Percentiles rank a stretch among this genome's conserved stretches.
Evolutionary conservation across 2,888 invertebrate species (phyloP).

Genomic region (Apeira syringaria): DNA sequence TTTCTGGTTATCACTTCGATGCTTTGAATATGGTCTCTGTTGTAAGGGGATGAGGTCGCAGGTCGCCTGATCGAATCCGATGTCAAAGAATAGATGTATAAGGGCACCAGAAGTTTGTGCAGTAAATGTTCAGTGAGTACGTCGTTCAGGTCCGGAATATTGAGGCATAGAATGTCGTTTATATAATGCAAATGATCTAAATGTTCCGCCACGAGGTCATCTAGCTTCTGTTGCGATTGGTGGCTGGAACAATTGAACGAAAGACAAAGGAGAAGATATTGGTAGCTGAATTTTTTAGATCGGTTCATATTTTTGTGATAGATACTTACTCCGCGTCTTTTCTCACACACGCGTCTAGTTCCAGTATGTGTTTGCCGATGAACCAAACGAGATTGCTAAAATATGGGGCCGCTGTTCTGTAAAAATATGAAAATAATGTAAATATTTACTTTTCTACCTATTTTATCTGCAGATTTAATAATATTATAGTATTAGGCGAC

Average conservation of each 20-base stretch:
- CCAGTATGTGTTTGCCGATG: slow-evolving; percentile 98
- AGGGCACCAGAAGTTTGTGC: slow-evolving; percentile 95
- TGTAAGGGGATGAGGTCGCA: slow-evolving; percentile 62
- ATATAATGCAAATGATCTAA: slow-evolving; percentile 98
- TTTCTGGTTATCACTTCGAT: slow-evolving; percentile 86
- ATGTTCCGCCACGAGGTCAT: slow-evolving; percentile 98
- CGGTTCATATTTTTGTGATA: background rate
- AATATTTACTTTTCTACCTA: too few relatives aligned
- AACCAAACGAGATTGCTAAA: slow-evolving; percentile 99
- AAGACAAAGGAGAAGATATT: slow-evolving; percentile 9
- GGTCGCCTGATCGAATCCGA: slow-evolving; percentile 56
- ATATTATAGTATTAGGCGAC: too few relatives aligned
- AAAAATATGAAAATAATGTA: slow-evolving; percentile 2
- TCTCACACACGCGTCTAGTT: slow-evolving; percentile 96
- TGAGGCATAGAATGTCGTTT: slow-evolving; percentile 96
- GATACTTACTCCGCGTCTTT: slow-evolving; percentile 96
- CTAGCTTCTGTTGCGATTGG: slow-evolving; percentile 94
- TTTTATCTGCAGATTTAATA: too few relatives aligned
- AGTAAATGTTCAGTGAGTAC: slow-evolving; percentile 97
- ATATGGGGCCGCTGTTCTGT: slow-evolving; percentile 97
- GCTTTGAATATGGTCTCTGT: slow-evolving; percentile 71
- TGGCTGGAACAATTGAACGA: slow-evolving; percentile 83
- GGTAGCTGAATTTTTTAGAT: slow-evolving; percentile 1
- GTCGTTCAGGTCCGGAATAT: slow-evolving; percentile 96
- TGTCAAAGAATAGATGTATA: slow-evolving; percentile 96